Evolutionary conservation across 2,797 vertebrate genomes (phyloP), one percentile per base, ranked within the genome.

Genomic region (Oreortyx pictus): DNA sequence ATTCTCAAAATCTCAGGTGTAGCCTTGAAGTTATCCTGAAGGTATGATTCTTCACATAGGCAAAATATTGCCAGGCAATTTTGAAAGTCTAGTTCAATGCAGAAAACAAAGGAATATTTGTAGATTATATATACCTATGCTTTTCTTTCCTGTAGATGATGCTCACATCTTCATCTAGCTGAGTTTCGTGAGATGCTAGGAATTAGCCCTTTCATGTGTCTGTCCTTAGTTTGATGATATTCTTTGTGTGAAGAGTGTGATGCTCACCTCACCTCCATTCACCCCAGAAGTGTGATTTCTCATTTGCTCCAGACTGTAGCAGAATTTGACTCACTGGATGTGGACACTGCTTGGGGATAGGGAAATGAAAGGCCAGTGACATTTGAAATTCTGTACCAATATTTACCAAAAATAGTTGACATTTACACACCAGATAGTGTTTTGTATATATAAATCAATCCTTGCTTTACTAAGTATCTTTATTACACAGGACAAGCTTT

Each of bases 351-450:
- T 17, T 41, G 46, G 35, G 5, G 25, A 4, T 9, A 1, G 2
- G n/a, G 11, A 3, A 65, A 2, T 20, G 9, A 75, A 83, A 19
- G 23, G 20, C 25, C 59, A 18, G 14, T 47, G 39, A 3, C 47
- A 43, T 66, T 88, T 73, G 47, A 86, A 86, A 73, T 85, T 39
- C 46, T 49, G 19, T 41, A 46, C 8, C 67, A 66, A 39, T 33
- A 5, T 65, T 65, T 81, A 24, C 22, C 37, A 85, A 65, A 61
- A 16, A 20, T 37, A 35, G 16, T 3, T 66, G 81, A 54, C 11
- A 15, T 83, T 89, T 88, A 88, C 80, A 62, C 29, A 90, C 19
- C 8, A 77, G 72, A 39, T 22, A 72, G 27, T 76, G 12, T 76
- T 91, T 68, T 82, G 20, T 33, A 19, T 8, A 3, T 12, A 27